Evolutionary conservation across 2,888 invertebrate species (phyloP), one percentile per base, ranked within the genome.

Genomic region (Abscondita cerata): DNA sequence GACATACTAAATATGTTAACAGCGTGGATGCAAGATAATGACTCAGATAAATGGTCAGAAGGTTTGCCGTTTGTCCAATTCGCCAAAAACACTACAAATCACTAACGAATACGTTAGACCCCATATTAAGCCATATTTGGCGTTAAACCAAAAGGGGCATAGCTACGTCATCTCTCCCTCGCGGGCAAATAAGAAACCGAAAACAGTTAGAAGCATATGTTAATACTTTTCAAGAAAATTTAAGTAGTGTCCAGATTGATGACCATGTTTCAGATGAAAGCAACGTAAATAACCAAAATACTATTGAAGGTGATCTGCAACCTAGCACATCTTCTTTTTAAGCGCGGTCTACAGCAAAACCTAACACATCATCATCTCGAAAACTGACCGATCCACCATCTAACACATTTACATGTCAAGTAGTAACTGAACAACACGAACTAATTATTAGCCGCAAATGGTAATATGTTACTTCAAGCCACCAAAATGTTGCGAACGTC

Each of bases 101-200:
- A 73, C 54, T 38, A 52, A 60, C 69, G 65, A 54, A 72, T 72
- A 36, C 64, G 56, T 44, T 64, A 66, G 62, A 70, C 62, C 52
- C 68, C 70, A 34, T 71, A 72, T 61, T 63, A 70, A 68, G 71
- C 69, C 19, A 52, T 67, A 60, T 68, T 71, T 65, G 70, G 70
- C 15, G 50, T 53, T 53, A 58, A 64, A 59, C 33, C 55, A 60
- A 68, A 62, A 64, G 2, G 41, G 9, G 41, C 16, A 41, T 41
- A 41, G 41, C 16, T 4, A 12, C n/a, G n/a, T n/a, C n/a, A n/a
- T n/a, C n/a, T n/a, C n/a, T n/a, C n/a, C n/a, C n/a, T n/a, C 6
- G 41, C 13, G 12, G 16, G 11, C 41, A 25, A 25, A n/a, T n/a
- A n/a, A n/a, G n/a, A n/a, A n/a, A n/a, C n/a, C n/a, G n/a, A n/a